These are phyloP conservation scores for Microcebus griseorufus DNA, from an alignment of 2,113 vertebrate species.

Conservation along the genomic window DNA sequence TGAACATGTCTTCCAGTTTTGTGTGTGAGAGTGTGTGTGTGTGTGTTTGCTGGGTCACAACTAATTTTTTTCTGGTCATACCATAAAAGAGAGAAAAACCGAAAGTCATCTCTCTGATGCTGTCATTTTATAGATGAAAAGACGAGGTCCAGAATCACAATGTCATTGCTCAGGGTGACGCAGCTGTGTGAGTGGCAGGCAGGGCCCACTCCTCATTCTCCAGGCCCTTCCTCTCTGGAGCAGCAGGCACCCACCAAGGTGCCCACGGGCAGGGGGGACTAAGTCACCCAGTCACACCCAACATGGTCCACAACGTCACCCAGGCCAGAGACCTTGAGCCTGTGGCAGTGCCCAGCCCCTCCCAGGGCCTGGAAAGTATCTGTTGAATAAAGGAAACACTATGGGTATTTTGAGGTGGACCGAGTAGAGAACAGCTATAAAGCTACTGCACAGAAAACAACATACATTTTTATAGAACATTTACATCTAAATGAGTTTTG, in stretches of 20 bases:
- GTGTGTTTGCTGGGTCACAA: not conserved
- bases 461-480: not conserved
- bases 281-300: not conserved
- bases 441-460: not conserved
- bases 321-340: not conserved
- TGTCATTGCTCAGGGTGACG: fast-evolving
- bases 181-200: not conserved
- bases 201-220: not conserved
- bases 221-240: not conserved
- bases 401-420: not conserved
- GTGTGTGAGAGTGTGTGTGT: not conserved
- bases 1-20: not conserved
- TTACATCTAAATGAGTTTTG: slow-evolving; percentile 14
- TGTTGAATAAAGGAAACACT: not conserved
- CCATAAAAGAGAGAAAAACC: not conserved
- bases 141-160: not conserved
- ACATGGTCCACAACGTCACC: no score
- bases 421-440: not conserved
- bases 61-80: not conserved
- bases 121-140: not conserved
- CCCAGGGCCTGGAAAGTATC: not conserved
- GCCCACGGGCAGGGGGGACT: not conserved
- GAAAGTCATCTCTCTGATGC: not conserved
- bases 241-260: not conserved
- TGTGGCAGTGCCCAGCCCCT: not conserved